phyloP scores from a whole-genome alignment of 2,888 invertebrate genomes.

The Troglohyphantes excavatus region DNA sequence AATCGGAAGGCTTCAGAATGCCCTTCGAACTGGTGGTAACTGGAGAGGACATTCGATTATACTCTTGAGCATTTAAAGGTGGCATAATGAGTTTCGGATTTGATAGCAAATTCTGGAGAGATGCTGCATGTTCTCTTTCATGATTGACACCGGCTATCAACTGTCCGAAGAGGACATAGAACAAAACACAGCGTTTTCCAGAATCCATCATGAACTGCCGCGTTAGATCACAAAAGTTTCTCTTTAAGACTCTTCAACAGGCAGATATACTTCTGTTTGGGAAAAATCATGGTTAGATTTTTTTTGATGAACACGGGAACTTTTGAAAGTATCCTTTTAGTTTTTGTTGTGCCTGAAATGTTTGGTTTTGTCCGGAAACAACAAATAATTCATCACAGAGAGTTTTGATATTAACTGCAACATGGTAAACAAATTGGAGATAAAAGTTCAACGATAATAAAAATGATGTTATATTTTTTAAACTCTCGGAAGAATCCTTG shows the following conservation, averaged over 20 bases:
- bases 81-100: not conserved
- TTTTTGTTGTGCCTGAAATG: too few relatives aligned
- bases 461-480: too few relatives aligned
- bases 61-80: not conserved
- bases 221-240: not conserved
- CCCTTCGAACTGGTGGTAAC: not conserved
- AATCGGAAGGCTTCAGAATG: too few relatives aligned
- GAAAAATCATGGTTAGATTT: too few relatives aligned
- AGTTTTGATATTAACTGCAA: too few relatives aligned
- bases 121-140: not conserved
- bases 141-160: constrained; percentile 48
- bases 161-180: constrained; percentile 30
- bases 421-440: too few relatives aligned
- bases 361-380: too few relatives aligned
- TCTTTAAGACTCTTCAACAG: too few relatives aligned
- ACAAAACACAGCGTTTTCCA: constrained; percentile 2
- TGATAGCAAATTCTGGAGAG: not conserved
- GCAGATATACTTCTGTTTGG: not conserved
- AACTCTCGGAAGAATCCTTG: too few relatives aligned
- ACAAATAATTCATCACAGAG: too few relatives aligned
- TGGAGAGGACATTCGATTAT: not conserved
- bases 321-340: not conserved
- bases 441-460: too few relatives aligned
- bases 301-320: too few relatives aligned
- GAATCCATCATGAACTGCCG: not conserved